Evolutionary conservation across 2,797 vertebrate genomes (phyloP).

Genomic region (Okamejei kenojei): DNA sequence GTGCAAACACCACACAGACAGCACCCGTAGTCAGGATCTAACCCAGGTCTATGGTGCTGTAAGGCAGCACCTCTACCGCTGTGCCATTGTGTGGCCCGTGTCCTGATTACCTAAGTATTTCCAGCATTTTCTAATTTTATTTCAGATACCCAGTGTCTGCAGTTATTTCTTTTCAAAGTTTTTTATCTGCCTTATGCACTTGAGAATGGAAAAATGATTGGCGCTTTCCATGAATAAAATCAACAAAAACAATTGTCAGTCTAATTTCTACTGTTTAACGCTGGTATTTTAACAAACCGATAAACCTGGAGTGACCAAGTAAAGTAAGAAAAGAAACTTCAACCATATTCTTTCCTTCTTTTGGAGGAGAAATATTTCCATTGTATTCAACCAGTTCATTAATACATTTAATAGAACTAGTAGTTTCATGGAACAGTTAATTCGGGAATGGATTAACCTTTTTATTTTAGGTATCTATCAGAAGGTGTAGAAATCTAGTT

Average conservation of each 20-base stretch:
- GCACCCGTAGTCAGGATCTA: no score
- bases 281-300: slow-evolving; percentile 53
- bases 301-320: slow-evolving; percentile 51
- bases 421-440: slow-evolving; percentile 35
- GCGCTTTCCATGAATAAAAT: background rate
- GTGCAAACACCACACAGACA: no score
- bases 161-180: background rate
- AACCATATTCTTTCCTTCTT: background rate
- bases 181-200: background rate
- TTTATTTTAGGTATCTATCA: slow-evolving; percentile 37
- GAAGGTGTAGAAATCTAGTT: slow-evolving; percentile 34
- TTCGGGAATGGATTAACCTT: slow-evolving; percentile 36
- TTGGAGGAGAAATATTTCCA: slow-evolving; percentile 23
- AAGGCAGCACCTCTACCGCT: no score
- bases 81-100: no score
- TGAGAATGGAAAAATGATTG: background rate
- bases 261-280: background rate
- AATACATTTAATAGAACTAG: slow-evolving; percentile 28
- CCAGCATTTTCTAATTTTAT: no score
- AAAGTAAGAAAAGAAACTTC: background rate
- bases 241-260: background rate
- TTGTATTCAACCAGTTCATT: slow-evolving; percentile 34
- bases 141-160: no score
- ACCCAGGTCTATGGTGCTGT: no score
- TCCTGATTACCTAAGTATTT: no score